phyloP scores from a whole-genome alignment of 2,113 vertebrate genomes.

The Patagioenas fasciata region DNA sequence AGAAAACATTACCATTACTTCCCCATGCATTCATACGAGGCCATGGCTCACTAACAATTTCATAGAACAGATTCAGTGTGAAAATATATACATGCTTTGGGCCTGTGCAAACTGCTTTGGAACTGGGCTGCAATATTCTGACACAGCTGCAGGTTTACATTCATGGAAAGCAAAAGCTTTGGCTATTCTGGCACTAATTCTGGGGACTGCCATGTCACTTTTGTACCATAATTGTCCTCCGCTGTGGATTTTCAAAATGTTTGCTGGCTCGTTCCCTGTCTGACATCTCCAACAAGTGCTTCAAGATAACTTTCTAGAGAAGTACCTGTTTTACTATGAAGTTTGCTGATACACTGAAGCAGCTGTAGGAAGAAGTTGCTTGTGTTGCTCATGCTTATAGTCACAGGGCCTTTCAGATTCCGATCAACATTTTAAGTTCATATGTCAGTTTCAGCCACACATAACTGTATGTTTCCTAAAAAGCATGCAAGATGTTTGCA shows the following conservation, averaged over 20 bases:
- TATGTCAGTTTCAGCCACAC: neutral
- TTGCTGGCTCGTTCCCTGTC: neutral
- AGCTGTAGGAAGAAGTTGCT: neutral
- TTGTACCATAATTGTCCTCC: accelerated
- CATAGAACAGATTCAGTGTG: neutral
- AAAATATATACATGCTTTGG: accelerated
- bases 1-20: neutral
- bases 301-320: neutral
- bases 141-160: neutral
- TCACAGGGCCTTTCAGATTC: neutral
- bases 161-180: accelerated
- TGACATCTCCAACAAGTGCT: neutral
- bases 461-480: neutral
- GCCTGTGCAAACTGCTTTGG: neutral
- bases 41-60: neutral
- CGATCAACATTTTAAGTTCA: neutral
- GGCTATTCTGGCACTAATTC: neutral
- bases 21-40: neutral
- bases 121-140: neutral
- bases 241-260: neutral
- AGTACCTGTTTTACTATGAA: neutral
- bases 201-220: accelerated
- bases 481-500: neutral
- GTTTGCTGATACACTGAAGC: accelerated
- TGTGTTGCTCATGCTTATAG: neutral